phyloP scores from a whole-genome alignment of 2,113 vertebrate species.

The Perca fluviatilis region DNA sequence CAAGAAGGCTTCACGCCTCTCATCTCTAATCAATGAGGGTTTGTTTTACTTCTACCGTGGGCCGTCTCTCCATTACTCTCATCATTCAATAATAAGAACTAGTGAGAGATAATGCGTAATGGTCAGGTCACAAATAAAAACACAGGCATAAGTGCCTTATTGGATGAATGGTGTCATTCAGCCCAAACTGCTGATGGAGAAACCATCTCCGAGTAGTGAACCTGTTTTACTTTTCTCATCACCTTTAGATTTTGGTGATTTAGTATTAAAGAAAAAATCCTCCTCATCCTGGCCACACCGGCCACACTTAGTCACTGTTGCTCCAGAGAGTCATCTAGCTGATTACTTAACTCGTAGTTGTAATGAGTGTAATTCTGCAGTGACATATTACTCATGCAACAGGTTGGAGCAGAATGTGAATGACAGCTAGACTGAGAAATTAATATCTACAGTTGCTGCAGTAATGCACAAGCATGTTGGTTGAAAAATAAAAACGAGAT shows the following conservation, averaged over 20 bases:
- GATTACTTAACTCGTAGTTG: constrained; percentile 43
- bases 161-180: too few relatives aligned
- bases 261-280: constrained; percentile 1
- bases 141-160: background rate
- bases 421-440: constrained; percentile 16
- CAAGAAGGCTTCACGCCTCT: constrained; percentile 32
- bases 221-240: background rate
- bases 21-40: constrained; percentile 18
- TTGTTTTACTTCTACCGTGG: constrained; percentile 16
- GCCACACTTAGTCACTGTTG: constrained; percentile 38
- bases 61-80: constrained; percentile 20
- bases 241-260: background rate
- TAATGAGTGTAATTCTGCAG: constrained; percentile 41
- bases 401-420: constrained; percentile 64
- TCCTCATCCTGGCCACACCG: constrained; percentile 47
- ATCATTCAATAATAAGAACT: constrained; percentile 20
- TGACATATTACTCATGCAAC: constrained; percentile 62
- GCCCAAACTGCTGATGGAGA: background rate
- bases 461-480: constrained; percentile 23
- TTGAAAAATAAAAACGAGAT: constrained; percentile 10
- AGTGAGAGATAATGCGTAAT: background rate
- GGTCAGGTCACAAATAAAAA: constrained; percentile 34
- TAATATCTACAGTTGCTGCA: constrained; percentile 24
- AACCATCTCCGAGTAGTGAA: constrained; percentile 6
- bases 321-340: constrained; percentile 12